These are phyloP conservation scores for Drosophila santomea DNA, from an alignment of 1,140 invertebrate species.

Conservation along the genomic window DNA sequence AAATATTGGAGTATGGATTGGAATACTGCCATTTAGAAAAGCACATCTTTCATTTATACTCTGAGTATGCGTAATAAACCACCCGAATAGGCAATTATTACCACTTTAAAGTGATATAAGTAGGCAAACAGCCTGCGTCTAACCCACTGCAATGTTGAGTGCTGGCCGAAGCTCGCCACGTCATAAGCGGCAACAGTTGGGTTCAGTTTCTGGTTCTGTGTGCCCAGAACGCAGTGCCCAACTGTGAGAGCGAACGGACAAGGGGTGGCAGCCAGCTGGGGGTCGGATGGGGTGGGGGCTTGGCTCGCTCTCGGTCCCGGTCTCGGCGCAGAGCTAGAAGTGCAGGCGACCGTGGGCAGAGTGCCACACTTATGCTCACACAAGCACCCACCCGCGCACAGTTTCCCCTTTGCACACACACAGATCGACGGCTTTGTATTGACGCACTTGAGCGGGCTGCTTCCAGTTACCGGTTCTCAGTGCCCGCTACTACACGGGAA, in stretches of 20 bases:
- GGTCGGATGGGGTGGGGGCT: slow-evolving; percentile 3
- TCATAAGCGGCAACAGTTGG: slow-evolving; percentile 71
- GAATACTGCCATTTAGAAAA: no score
- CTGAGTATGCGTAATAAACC: no score
- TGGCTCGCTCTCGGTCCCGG: background rate
- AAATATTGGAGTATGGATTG: no score
- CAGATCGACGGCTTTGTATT: slow-evolving; percentile 61
- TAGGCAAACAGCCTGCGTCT: background rate
- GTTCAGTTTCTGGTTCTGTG: background rate
- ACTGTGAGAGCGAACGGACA: background rate
- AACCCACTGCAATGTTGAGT: background rate
- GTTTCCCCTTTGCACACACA: slow-evolving; percentile 12
- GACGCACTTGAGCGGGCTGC: slow-evolving; percentile 59
- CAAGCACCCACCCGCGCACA: slow-evolving; percentile 16
- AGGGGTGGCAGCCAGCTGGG: slow-evolving; percentile 2
- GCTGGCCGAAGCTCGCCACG: slow-evolving; percentile 17
- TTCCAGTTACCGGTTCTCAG: slow-evolving; percentile 36
- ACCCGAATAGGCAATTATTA: no score
- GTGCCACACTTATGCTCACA: slow-evolving; percentile 46
- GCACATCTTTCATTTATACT: no score
- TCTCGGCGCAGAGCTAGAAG: slow-evolving; percentile 53
- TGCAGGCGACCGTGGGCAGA: slow-evolving; percentile 63
- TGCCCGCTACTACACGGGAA: slow-evolving; percentile 15
- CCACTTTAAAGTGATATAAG: no score
- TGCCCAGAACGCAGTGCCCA: background rate